Percentiles rank a stretch among this genome's conserved stretches.
Conservation (phyloP, 2,888 invertebrate species). For the Lycaena phlaeas region DNA sequence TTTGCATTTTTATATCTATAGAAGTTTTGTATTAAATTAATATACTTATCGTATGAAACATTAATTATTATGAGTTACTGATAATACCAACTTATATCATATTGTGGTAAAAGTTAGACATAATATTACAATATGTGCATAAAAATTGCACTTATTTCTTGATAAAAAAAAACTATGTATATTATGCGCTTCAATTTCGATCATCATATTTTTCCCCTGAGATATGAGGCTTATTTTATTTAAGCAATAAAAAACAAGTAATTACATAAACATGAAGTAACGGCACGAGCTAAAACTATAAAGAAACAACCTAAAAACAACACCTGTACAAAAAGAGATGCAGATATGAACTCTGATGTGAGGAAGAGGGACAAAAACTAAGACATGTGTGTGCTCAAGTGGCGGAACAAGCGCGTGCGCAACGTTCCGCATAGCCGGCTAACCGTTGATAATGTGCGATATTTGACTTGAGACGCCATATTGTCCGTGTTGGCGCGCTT, state of each 20-base stretch:
- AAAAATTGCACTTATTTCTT: no score
- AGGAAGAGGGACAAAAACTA: conserved; percentile 17
- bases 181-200: no score
- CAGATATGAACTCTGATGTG: neutral
- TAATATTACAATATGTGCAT: no score
- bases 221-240: no score
- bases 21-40: no score
- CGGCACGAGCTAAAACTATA: conserved; percentile 8
- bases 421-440: conserved; percentile 29
- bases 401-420: conserved; percentile 49
- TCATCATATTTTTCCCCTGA: no score
- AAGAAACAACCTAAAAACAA: conserved; percentile 10
- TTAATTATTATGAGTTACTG: no score
- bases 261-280: conserved; percentile 3
- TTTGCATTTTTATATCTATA: no score
- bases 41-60: no score
- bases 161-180: no score
- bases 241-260: conserved; percentile 1
- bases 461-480: conserved; percentile 12
- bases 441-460: conserved; percentile 30
- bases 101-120: no score
- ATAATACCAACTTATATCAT: no score
- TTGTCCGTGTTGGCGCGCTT: neutral
- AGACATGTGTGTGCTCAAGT: conserved; percentile 35
- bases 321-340: conserved; percentile 6